Conservation (phyloP, 2,797 vertebrate genomes). For the Leptoclinus maculatus region DNA sequence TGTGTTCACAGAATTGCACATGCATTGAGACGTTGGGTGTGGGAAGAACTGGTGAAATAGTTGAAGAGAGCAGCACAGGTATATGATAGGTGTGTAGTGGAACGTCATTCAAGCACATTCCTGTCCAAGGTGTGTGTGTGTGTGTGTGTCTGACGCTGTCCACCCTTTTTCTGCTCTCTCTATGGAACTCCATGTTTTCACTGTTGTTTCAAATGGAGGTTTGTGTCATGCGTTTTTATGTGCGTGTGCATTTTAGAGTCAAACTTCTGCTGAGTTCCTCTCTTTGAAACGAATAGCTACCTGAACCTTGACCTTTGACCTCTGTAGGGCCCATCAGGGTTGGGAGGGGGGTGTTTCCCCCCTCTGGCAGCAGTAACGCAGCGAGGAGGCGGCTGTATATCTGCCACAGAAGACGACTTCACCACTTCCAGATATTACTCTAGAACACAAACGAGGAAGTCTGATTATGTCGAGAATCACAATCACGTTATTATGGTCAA, state of each 20-base stretch:
- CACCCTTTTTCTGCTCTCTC: no score
- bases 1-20: neutral
- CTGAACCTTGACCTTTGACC: constrained; percentile 39
- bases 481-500: no score
- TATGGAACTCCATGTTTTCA: no score
- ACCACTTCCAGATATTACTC: constrained; percentile 35
- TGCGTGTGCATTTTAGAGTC: neutral
- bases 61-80: neutral
- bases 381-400: constrained; percentile 10
- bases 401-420: constrained; percentile 23
- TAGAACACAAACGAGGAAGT: neutral
- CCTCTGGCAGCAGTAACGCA: constrained; percentile 9
- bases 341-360: neutral
- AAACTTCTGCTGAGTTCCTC: neutral
- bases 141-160: neutral
- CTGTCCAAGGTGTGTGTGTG: constrained; percentile 1
- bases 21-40: constrained; percentile 24
- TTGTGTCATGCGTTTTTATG: neutral
- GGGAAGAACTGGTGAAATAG: constrained; percentile 7
- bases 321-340: neutral
- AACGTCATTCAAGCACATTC: constrained; percentile 43
- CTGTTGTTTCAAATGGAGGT: no score
- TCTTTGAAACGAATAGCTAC: constrained; percentile 1
- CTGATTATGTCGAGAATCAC: no score
- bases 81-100: neutral